Percentiles rank a stretch among this genome's conserved stretches.
Evolutionary conservation across 1,140 invertebrate species (phyloP).

Genomic region (Lepidostoma basale): DNA sequence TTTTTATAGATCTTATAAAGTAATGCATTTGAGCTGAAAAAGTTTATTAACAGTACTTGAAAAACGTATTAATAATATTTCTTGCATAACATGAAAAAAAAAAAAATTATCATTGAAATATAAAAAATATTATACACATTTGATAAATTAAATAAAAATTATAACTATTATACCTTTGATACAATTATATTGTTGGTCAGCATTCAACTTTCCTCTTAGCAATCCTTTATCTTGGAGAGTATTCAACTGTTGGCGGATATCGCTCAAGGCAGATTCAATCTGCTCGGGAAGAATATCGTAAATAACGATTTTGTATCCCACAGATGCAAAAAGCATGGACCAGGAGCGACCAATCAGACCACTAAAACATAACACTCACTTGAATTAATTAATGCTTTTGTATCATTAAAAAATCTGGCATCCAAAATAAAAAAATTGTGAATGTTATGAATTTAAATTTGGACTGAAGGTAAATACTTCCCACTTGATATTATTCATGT

Average conservation of each 20-base stretch:
- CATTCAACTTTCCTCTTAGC: constrained; percentile 74
- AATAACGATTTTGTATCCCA: constrained; percentile 83
- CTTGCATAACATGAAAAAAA: too few relatives aligned
- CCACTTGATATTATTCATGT: neutral
- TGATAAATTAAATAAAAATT: too few relatives aligned
- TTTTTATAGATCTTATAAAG: too few relatives aligned
- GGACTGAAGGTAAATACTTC: neutral
- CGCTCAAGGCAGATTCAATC: constrained; percentile 72
- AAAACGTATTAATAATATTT: too few relatives aligned
- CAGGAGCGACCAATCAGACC: constrained; percentile 93
- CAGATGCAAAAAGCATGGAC: constrained; percentile 95
- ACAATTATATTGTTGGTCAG: constrained; percentile 75
- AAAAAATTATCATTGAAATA: too few relatives aligned
- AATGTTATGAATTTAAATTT: neutral
- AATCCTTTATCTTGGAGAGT: constrained; percentile 73
- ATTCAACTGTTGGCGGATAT: constrained; percentile 76
- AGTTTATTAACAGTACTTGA: too few relatives aligned
- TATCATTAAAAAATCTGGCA: neutral
- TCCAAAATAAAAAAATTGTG: neutral
- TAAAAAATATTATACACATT: too few relatives aligned
- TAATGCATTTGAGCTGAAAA: too few relatives aligned
- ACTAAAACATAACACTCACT: constrained; percentile 60
- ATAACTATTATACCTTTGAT: constrained; percentile 71
- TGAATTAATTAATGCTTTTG: neutral
- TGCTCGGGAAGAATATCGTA: constrained; percentile 83